Percentiles rank a stretch among this genome's conserved stretches.
These are phyloP conservation scores for Natrix natrix DNA, from an alignment of 2,797 vertebrate species.

Conservation along the genomic window DNA sequence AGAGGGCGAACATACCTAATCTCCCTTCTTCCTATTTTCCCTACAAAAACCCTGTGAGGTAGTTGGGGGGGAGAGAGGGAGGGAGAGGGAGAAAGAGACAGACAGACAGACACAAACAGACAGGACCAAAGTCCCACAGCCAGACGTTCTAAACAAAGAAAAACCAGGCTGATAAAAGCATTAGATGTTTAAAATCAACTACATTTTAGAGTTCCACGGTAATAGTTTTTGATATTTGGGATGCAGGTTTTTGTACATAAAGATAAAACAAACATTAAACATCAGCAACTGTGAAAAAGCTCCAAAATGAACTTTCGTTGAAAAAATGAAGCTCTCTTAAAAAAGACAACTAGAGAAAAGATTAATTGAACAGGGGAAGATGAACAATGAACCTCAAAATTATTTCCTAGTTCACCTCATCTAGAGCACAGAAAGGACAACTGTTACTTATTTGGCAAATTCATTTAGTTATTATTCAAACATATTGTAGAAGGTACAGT, in stretches of 20 bases:
- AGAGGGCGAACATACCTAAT: not conserved
- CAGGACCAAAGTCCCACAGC: not conserved
- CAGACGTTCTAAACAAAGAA: not conserved
- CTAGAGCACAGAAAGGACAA: not conserved
- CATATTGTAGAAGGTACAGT: not conserved
- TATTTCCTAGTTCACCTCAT: not conserved
- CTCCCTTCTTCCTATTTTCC: too few species aligned
- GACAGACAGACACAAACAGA: too few species aligned
- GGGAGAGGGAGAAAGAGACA: too few species aligned
- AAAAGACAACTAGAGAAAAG: not conserved
- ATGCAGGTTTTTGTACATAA: not conserved
- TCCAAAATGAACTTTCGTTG: not conserved
- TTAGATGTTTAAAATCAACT: not conserved
- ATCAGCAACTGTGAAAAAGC: not conserved
- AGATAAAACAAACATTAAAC: not conserved
- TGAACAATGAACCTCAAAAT: not conserved
- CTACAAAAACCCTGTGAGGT: too few species aligned
- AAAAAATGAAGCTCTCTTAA: not conserved
- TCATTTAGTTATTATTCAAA: not conserved
- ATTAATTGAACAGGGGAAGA: not conserved
- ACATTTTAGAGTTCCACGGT: slow-evolving; percentile 2
- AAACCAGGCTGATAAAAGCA: not conserved
- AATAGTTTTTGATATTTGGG: not conserved
- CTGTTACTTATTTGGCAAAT: not conserved
- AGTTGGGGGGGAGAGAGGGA: too few species aligned